A percentile compares a stretch with the other conserved stretches of the same genome.
Evolutionary conservation across 2,888 invertebrate species (phyloP).

Genomic region (Dinocampus coccinellae): DNA sequence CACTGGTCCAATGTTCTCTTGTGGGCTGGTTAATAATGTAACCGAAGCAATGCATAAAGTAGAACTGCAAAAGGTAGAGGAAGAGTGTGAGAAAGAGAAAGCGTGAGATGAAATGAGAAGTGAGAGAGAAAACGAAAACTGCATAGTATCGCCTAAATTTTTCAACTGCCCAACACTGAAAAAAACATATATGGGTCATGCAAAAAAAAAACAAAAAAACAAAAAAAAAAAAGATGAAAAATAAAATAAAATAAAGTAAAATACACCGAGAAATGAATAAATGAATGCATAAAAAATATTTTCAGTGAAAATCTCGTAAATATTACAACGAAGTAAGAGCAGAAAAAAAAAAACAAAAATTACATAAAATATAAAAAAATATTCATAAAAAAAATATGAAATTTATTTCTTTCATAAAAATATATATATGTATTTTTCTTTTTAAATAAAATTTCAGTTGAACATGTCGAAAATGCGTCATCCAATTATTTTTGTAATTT

Average conservation of each 20-base stretch:
- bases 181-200: not conserved
- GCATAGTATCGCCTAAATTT: not conserved
- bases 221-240: not conserved
- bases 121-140: not conserved
- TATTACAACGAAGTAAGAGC: not conserved
- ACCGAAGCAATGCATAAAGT: not conserved
- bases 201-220: not conserved
- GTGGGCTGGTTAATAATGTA: slow-evolving; percentile 1
- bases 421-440: not conserved
- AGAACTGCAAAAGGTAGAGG: too few species aligned
- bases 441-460: too few species aligned
- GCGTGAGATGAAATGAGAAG: not conserved
- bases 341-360: not conserved
- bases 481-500: too few species aligned
- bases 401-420: too few species aligned
- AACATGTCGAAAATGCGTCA: too few species aligned
- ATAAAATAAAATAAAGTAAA: not conserved
- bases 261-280: not conserved
- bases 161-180: not conserved
- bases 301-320: not conserved
- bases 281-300: not conserved
- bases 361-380: not conserved
- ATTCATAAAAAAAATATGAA: too few species aligned
- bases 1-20: not conserved
- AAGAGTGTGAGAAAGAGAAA: not conserved